phyloP scores from a whole-genome alignment of 2,113 vertebrate genomes.

The Clupea harengus region DNA sequence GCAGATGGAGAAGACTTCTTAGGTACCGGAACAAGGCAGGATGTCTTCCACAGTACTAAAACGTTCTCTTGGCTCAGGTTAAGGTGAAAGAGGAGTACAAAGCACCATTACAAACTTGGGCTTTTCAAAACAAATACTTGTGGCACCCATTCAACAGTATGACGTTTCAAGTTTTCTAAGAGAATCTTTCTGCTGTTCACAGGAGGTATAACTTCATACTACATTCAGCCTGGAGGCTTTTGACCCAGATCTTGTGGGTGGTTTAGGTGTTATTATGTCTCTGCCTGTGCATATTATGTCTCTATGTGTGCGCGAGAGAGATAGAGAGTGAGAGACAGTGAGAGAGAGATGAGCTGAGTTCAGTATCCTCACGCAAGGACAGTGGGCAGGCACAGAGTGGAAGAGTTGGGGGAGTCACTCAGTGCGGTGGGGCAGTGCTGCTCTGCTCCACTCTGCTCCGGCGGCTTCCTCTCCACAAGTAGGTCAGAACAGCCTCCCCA shows the following conservation, averaged over 20 bases:
- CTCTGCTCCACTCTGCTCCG: background rate
- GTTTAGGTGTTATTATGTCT: slow-evolving; percentile 3
- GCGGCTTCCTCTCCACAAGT: no score
- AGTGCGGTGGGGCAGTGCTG: background rate
- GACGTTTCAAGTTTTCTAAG: background rate
- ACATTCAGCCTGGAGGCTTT: background rate
- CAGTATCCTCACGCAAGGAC: background rate
- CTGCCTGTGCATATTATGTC: background rate
- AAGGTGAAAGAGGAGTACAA: no score
- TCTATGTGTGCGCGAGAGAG: background rate
- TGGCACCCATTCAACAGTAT: background rate
- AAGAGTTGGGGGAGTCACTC: background rate
- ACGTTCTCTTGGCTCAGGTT: no score
- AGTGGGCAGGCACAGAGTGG: background rate
- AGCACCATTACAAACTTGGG: background rate
- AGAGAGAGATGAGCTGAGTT: background rate
- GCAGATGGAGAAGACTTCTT: no score
- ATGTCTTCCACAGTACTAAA: no score
- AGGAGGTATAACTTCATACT: background rate
- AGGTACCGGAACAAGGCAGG: no score
- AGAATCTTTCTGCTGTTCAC: background rate
- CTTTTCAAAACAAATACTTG: background rate
- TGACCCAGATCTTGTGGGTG: background rate
- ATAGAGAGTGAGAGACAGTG: slow-evolving; percentile 10
- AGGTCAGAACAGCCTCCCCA: slow-evolving; percentile 45